Evolutionary conservation across 2,888 invertebrate species (phyloP), one percentile per base, ranked within the genome.

Genomic region (Tetanocera ferruginea): DNA sequence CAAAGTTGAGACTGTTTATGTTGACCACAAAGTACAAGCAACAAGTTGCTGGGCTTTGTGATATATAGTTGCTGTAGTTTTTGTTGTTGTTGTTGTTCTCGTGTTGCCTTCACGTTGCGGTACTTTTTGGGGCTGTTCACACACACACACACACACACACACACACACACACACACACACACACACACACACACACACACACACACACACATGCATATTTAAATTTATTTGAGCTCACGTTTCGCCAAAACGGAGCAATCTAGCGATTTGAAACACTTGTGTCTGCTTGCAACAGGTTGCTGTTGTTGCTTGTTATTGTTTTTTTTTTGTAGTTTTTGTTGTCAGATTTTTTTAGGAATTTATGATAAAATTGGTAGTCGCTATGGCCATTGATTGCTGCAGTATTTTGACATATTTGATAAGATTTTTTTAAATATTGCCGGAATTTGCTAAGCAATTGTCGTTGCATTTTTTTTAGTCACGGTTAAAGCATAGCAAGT

Each of bases 71-170:
- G 64, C 66, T 78, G 76, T 64, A 74, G 23, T 11, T 43, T 51
- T 67, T 77, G 51, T 66, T 78, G 79, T 71, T 78, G 80, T 76
- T 52, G 51, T 60, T 79, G 25, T 17, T 77, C 66, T 57, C 43
- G 52, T 49, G 37, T 5, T 52, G 19, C 64, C 51, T 80, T 78
- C 78, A 51, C 77, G 82, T 83, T 83, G 82, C 77, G 79, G 81
- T 81, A 81, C 80, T 80, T 81, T 81, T 81, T 73, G 34, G 49
- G 17, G 49, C 25, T 73, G 43, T 9, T n/a, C 69, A 37, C 43
- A 11, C 43, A 37, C 8, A 37, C 37, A 37, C 8, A 37, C 8
- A 37, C 37, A 43, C 14, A 3, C 43, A 6, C 14, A 43, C 11
- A 43, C 3, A 37, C 37, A 37, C 5, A 37, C 37, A 37, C 37